Evolutionary conservation across 2,113 vertebrate species (phyloP).

Genomic region (Cisticola juncidis): DNA sequence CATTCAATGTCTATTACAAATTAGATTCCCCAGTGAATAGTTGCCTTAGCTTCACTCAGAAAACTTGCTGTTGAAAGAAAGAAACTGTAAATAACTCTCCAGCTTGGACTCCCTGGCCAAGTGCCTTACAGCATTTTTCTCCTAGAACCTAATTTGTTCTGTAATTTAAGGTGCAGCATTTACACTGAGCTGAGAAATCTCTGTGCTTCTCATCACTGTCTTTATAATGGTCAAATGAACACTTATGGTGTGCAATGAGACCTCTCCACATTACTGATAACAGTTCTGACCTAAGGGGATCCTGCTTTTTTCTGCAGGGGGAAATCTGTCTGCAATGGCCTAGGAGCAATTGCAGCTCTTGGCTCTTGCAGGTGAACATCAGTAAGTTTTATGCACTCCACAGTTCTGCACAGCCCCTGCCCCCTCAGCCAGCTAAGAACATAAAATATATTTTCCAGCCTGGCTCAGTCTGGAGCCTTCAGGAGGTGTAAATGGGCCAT

Average conservation of each 20-base stretch:
- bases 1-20: neutral
- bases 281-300: neutral
- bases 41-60: neutral
- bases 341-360: neutral
- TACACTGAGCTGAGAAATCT: neutral
- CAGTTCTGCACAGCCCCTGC: neutral
- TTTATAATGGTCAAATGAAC: neutral
- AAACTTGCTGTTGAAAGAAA: neutral
- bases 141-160: slow-evolving; percentile 1
- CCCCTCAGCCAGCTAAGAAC: neutral
- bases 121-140: neutral
- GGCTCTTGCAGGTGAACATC: neutral
- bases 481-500: neutral
- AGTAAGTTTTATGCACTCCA: neutral
- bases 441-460: neutral
- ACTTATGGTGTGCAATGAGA: neutral
- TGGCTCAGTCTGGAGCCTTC: neutral
- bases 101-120: neutral
- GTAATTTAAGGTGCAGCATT: slow-evolving; percentile 11
- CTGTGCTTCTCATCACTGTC: neutral
- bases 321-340: neutral
- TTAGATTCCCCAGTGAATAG: neutral
- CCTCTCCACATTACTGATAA: neutral
- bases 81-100: slow-evolving; percentile 2
- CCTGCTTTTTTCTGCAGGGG: neutral